These are phyloP conservation scores for Diarsia brunnea DNA, from an alignment of 2,888 invertebrate genomes.

Conservation along the genomic window DNA sequence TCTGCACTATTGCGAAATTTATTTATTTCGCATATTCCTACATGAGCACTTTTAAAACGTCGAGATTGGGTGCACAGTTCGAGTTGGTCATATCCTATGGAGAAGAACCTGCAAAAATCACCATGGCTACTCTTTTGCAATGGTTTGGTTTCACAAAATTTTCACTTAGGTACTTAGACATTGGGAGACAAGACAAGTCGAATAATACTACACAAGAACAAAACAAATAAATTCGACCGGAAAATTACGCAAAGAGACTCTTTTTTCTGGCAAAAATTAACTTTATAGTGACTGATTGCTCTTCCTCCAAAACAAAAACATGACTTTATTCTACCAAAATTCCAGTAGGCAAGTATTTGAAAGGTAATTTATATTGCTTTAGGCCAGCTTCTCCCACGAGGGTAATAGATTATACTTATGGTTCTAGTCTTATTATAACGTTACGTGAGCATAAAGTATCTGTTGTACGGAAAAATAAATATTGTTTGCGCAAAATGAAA, in stretches of 20 bases:
- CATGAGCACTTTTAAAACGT: too few species aligned
- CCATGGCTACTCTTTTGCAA: too few species aligned
- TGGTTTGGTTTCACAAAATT: too few species aligned
- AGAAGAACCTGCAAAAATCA: too few species aligned
- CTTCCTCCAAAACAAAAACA: slow-evolving; percentile 54
- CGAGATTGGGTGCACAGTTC: too few species aligned
- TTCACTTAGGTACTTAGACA: too few species aligned
- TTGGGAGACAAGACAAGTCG: too few species aligned
- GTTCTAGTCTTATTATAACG: slow-evolving; percentile 60
- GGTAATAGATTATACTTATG: slow-evolving; percentile 67
- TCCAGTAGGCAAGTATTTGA: slow-evolving; percentile 60
- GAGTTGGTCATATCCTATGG: too few species aligned
- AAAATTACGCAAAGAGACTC: slow-evolving; percentile 24
- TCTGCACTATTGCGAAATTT: too few species aligned
- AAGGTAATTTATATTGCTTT: slow-evolving; percentile 68
- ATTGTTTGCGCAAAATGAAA: slow-evolving; percentile 47
- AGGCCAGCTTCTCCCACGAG: slow-evolving; percentile 62
- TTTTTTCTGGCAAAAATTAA: slow-evolving; percentile 38
- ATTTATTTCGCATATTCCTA: too few species aligned
- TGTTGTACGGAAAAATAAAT: slow-evolving; percentile 57
- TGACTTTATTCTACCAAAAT: slow-evolving; percentile 63
- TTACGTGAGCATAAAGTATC: slow-evolving; percentile 60
- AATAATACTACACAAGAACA: background rate
- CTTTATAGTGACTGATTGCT: slow-evolving; percentile 58
- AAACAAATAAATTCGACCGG: background rate